Conservation (phyloP, 2,113 vertebrate genomes). For the Colius striatus region DNA sequence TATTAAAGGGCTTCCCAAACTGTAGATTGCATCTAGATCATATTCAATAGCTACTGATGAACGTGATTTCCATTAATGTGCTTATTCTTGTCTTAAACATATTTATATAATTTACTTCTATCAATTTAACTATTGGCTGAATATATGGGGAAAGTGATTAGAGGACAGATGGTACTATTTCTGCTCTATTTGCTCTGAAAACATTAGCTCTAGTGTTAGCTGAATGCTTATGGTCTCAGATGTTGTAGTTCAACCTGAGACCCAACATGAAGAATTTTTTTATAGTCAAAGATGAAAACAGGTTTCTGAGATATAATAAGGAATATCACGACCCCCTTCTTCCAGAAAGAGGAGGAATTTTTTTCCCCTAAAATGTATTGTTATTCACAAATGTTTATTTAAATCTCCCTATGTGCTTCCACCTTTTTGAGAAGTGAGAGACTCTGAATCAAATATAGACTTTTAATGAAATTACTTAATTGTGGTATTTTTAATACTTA, state of each 20-base stretch:
- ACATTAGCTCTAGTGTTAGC: too few species aligned
- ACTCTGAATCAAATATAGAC: background rate
- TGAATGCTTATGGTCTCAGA: background rate
- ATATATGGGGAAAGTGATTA: background rate
- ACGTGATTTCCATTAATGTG: fast-evolving
- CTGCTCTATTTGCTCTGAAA: background rate
- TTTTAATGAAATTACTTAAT: background rate
- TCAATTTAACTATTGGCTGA: background rate
- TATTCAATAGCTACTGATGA: background rate
- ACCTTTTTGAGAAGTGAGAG: background rate
- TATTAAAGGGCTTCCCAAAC: background rate
- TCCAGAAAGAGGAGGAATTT: background rate
- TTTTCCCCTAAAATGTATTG: fast-evolving
- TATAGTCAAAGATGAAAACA: background rate
- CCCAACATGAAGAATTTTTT: background rate
- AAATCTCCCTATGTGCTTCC: background rate
- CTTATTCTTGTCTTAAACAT: background rate
- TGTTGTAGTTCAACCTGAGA: background rate
- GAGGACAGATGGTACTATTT: background rate
- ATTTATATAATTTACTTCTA: background rate
- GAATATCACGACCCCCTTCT: too few species aligned
- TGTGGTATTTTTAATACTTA: fast-evolving
- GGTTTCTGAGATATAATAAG: background rate
- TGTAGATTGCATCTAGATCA: background rate
- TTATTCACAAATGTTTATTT: background rate